Evolutionary conservation across 2,797 vertebrate genomes (phyloP).

Genomic region (Chloroceryle inda): DNA sequence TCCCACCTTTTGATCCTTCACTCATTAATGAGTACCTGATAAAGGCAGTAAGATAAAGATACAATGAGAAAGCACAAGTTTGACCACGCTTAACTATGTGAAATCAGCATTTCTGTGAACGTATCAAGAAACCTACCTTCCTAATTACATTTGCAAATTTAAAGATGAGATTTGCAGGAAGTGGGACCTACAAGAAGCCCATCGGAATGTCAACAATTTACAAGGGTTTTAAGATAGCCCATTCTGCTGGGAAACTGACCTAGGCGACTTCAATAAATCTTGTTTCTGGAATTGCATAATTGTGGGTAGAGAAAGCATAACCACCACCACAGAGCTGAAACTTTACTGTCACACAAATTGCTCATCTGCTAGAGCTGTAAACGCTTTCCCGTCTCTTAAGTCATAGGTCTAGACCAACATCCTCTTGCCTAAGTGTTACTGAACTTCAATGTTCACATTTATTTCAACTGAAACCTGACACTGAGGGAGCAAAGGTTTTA

Average conservation of each 20-base stretch:
- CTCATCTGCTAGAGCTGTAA: not conserved
- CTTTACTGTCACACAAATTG: not conserved
- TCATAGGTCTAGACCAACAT: not conserved
- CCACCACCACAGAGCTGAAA: not conserved
- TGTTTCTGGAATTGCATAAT: not conserved
- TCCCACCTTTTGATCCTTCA: conserved; percentile 81
- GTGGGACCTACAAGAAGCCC: not conserved
- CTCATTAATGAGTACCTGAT: conserved; percentile 88
- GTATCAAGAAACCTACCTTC: conserved; percentile 64
- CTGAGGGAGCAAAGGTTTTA: conserved; percentile 35
- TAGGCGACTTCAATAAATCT: not conserved
- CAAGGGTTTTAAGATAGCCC: not conserved
- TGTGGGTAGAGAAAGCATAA: not conserved
- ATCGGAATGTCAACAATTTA: not conserved
- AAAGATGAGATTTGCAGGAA: conserved; percentile 50
- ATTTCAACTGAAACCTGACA: conserved; percentile 6
- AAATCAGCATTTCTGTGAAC: conserved; percentile 58
- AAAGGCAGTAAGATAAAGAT: conserved; percentile 87
- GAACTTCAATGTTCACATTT: not conserved
- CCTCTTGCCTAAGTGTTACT: not conserved
- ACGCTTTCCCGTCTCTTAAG: not conserved
- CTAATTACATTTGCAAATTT: conserved; percentile 52
- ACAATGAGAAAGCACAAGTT: conserved; percentile 77
- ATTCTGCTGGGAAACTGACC: not conserved
- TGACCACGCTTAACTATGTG: conserved; percentile 56